Base-by-base conservation (phyloP, 2,797 vertebrate species). In the Enteromius paludinosus region DNA sequence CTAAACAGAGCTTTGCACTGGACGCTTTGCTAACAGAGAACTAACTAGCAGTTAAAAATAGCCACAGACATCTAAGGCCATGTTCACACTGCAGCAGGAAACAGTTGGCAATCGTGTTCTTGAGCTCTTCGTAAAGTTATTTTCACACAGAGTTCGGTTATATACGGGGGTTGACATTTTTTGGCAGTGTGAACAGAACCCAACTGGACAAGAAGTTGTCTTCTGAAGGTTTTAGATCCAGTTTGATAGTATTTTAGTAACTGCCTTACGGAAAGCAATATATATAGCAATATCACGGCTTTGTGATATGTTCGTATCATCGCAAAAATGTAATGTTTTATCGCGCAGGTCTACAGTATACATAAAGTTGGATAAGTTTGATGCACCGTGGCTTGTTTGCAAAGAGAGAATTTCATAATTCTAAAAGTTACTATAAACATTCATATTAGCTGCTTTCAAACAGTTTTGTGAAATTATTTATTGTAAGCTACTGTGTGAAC, bases 11-110 rank as follows among this genome's bases (percentile, higher is more conserved):
- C 43, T 78, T 78, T 76, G 38, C 11, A 2, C 38, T 71, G 23
- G 52, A 80, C 33, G 25, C 45, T 81, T 64, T 2, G 1, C 43
- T 28, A 38, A 28, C 52, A 20, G 54, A 61, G 35, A 79, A 70
- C 78, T 11, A 47, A 70, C 78, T 11, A 47, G 54, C 1, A 49
- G 43, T 49, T 17, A 71, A 80, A 71, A 64, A 64, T 64, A 18
- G 52, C 25, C 23, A 12, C 28, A 41, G 43, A 45, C 28, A 18
- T 59, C 14, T 75, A 45, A 17, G n/a, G 5, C 38, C 20, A 64
- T 7, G 0, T 64, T 33, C 7, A 64, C 61, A 64, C 61, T 62
- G 61, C 59, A 61, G n/a, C 2, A 12, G 54, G 23, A 59, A 23
- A 59, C 56, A 25, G 59, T 30, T 30, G 59, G 59, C 25, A 30